Conservation (phyloP, 2,113 vertebrate genomes). For the Narcine bancroftii region DNA sequence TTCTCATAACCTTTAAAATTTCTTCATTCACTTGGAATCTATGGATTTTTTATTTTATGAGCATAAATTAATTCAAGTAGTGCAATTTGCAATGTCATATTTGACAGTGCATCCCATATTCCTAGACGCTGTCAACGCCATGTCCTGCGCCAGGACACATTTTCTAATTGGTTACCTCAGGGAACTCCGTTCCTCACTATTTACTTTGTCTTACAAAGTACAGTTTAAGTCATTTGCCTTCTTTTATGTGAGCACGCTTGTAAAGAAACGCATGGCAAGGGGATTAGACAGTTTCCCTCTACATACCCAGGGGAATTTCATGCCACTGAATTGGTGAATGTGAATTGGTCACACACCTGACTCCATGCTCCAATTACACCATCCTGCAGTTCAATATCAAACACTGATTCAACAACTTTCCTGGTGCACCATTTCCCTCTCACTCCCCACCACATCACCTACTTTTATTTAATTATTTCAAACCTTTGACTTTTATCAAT, state of each 20-base stretch:
- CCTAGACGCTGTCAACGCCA: not conserved
- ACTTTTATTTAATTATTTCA: not conserved
- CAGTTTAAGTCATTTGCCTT: not conserved
- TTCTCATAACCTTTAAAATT: too few relatives aligned
- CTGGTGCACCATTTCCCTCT: not conserved
- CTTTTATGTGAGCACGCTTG: not conserved
- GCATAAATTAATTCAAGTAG: not conserved
- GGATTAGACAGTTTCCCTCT: conserved; percentile 20
- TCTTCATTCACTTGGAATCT: not conserved
- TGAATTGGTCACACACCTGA: not conserved
- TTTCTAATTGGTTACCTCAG: not conserved
- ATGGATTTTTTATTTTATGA: not conserved
- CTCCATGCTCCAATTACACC: not conserved
- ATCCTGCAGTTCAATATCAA: not conserved
- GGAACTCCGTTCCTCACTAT: not conserved
- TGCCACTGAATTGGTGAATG: not conserved
- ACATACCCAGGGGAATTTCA: not conserved
- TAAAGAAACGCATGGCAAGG: not conserved
- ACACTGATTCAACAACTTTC: not conserved
- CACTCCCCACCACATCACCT: not conserved
- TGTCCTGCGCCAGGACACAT: not conserved
- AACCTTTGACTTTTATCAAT: not conserved
- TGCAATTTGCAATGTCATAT: not conserved
- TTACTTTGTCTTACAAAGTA: conserved; percentile 8
- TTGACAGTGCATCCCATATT: not conserved